A percentile compares a stretch with the other conserved stretches of the same genome.
These are phyloP conservation scores for Ctenomys sociabilis DNA, from an alignment of 2,113 vertebrate species.

Conservation along the genomic window DNA sequence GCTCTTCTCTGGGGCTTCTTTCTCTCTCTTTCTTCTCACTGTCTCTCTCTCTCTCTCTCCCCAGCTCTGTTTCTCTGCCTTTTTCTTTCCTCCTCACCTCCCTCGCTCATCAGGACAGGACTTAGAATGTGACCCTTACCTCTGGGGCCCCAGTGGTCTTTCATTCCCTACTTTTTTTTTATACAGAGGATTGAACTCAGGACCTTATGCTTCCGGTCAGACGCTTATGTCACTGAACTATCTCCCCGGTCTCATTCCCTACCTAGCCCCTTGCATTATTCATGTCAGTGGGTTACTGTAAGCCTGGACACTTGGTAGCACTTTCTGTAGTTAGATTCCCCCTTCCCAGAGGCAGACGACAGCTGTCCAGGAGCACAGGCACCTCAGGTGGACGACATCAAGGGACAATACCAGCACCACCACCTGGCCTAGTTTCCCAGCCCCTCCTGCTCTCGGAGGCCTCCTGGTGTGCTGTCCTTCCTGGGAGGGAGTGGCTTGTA, in stretches of 20 bases:
- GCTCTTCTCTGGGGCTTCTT: too few relatives aligned
- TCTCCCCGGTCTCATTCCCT: too few relatives aligned
- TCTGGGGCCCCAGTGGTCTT: too few relatives aligned
- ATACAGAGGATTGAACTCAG: too few relatives aligned
- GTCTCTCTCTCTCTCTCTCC: background rate
- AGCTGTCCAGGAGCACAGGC: background rate
- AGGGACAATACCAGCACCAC: fast-evolving
- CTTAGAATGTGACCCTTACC: background rate
- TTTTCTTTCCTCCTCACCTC: background rate
- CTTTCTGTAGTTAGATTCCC: background rate
- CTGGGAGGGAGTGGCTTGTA: too few relatives aligned
- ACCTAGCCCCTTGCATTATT: background rate
- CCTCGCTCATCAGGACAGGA: background rate
- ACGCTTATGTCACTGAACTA: too few relatives aligned
- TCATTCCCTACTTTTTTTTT: background rate
- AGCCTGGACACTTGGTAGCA: background rate
- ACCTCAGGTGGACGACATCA: background rate
- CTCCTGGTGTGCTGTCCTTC: background rate
- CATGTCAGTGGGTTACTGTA: background rate
- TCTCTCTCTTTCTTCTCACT: too few relatives aligned
- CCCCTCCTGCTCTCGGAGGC: background rate
- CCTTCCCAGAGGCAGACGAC: background rate
- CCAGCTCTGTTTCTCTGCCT: background rate
- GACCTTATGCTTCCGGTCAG: too few relatives aligned
- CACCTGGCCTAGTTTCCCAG: fast-evolving